Base-by-base conservation (phyloP, 2,113 vertebrate genomes). In the Cyprinodon brontotheroides region DNA sequence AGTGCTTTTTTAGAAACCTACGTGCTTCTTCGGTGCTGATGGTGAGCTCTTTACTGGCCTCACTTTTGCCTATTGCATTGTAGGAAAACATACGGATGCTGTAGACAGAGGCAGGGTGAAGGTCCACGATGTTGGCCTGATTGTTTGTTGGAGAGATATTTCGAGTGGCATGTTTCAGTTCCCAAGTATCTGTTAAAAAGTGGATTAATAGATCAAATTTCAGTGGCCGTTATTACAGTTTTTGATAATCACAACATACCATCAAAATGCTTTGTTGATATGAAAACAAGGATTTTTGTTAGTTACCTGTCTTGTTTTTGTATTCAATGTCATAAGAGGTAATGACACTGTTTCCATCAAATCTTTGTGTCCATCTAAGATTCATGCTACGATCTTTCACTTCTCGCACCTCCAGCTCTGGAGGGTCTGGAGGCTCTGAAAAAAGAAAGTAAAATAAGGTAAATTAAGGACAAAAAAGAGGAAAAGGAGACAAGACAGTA, bases 331-430 rank as follows among this genome's bases (percentile, higher is more conserved):
- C 98, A 0, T 99, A 99, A 0, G 96, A 97, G 0, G 97, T 98
- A 89, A 99, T 99, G 86, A 97, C 96, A 69, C 98, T 99, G 93
- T 99, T 99, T 64, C 98, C 98, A 0, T 99, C 98, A 1, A 99
- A 99, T 22, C 98, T 85, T 91, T 99, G 97, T 0, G 97, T 99
- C 98, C 98, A 99, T 39, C 98, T 92, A 61, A 99, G 89, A 77
- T 98, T 99, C 97, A 99, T 99, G n/a, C 97, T 99, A n/a, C 98
- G 95, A 86, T 97, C 97, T 85, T 99, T 99, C 40, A 99, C 98
- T 89, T 99, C 97, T 0, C 97, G 94, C 73, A 99, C 97, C 92
- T 99, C 98, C 86, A 99, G 92, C 90, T 99, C 97, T 0, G 98
- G 98, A 0, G 98, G 98, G 80, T 99, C 98, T 0, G 98, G 98